Conservation (phyloP, 2,113 vertebrate species). For the Gulo gulo region DNA sequence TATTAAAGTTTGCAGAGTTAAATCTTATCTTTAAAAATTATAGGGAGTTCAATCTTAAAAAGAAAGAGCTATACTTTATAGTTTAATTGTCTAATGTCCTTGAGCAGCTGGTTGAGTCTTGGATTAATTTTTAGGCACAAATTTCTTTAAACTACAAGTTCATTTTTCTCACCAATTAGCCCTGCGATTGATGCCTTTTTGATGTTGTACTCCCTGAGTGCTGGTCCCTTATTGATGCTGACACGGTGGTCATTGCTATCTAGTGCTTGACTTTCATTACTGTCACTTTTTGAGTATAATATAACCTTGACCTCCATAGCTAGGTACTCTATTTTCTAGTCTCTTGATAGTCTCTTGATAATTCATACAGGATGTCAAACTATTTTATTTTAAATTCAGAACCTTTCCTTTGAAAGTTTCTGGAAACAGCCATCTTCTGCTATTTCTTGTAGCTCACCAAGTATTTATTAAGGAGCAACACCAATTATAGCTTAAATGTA, state of each 20-base stretch:
- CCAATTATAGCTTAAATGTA: neutral
- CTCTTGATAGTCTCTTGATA: neutral
- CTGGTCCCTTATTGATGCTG: neutral
- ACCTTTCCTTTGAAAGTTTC: neutral
- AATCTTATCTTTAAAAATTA: neutral
- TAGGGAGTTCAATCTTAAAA: neutral
- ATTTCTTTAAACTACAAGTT: conserved; percentile 16
- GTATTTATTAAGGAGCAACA: neutral
- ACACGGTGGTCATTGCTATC: neutral
- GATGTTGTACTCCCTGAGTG: neutral
- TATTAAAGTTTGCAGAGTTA: neutral
- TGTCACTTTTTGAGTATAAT: neutral
- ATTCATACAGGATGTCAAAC: neutral
- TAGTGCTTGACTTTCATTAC: conserved; percentile 18
- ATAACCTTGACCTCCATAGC: conserved; percentile 22
- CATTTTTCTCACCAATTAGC: conserved; percentile 21
- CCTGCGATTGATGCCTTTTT: neutral
- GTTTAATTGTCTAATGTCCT: conserved; percentile 20
- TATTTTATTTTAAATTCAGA: conserved; percentile 18
- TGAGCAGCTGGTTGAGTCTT: neutral
- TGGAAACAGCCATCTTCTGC: neutral
- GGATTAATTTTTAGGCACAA: neutral
- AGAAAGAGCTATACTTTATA: neutral
- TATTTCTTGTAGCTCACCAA: neutral
- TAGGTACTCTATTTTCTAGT: neutral